Evolutionary conservation across 2,113 vertebrate genomes (phyloP).

Genomic region (Phoxinus phoxinus): DNA sequence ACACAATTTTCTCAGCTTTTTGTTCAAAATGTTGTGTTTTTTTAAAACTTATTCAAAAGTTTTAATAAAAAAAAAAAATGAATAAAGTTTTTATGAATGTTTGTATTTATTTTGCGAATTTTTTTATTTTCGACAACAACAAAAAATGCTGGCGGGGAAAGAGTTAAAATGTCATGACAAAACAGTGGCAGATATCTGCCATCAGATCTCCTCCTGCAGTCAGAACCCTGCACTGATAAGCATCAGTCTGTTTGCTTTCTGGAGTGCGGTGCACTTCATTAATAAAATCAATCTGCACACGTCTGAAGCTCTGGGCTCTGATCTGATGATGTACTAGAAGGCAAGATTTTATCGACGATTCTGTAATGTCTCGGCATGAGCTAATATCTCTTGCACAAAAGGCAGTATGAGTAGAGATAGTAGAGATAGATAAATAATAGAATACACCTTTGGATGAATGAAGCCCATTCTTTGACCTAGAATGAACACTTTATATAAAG

Average conservation of each 20-base stretch:
- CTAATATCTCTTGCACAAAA: slow-evolving; percentile 18
- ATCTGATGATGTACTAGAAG: slow-evolving; percentile 22
- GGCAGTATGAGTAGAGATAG: not conserved
- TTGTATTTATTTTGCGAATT: too few relatives aligned
- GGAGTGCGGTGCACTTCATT: slow-evolving; percentile 24
- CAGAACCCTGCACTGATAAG: slow-evolving; percentile 37
- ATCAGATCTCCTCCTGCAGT: slow-evolving; percentile 18
- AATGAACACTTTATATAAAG: not conserved
- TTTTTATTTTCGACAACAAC: too few relatives aligned
- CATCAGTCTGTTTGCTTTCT: slow-evolving; percentile 45
- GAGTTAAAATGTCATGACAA: not conserved
- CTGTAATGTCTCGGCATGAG: slow-evolving; percentile 1
- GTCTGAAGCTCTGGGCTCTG: slow-evolving; percentile 15
- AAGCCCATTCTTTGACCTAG: not conserved
- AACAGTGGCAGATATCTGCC: not conserved
- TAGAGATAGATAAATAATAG: not conserved
- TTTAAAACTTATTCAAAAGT: too few relatives aligned
- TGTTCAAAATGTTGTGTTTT: too few relatives aligned
- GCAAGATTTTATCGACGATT: slow-evolving; percentile 21
- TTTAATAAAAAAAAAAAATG: too few relatives aligned
- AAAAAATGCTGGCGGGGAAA: too few relatives aligned
- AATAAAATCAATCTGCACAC: slow-evolving; percentile 44
- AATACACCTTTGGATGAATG: slow-evolving; percentile 2
- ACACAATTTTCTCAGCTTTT: too few relatives aligned
- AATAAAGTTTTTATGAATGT: too few relatives aligned